Evolutionary conservation across 2,113 vertebrate species (phyloP).

Genomic region (Pycnonotus jocosus): DNA sequence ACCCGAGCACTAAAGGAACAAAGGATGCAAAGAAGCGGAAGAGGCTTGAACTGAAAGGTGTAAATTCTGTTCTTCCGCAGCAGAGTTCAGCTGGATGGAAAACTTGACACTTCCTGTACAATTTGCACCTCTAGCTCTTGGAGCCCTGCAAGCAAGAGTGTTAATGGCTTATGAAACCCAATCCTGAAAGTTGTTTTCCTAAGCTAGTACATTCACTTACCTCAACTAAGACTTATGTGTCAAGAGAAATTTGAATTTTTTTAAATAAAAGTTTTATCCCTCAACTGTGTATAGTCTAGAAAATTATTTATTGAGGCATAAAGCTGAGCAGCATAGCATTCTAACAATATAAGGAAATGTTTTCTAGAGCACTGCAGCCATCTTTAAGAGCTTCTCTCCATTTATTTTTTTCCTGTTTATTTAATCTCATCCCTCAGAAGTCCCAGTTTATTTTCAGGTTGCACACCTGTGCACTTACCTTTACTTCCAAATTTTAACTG

Average conservation of each 20-base stretch:
- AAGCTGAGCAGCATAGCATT: background rate
- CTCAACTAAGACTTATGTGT: conserved; percentile 14
- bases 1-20: background rate
- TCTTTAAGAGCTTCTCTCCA: background rate
- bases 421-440: background rate
- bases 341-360: background rate
- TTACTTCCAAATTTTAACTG: background rate
- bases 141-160: background rate
- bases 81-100: background rate
- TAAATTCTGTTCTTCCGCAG: background rate
- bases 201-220: conserved; percentile 50
- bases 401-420: background rate
- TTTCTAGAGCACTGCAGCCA: background rate
- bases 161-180: background rate
- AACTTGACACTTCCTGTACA: background rate
- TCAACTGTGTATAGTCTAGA: background rate
- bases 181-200: background rate
- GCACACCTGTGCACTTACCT: background rate
- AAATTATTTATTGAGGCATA: background rate
- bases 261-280: conserved; percentile 47
- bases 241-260: conserved; percentile 31
- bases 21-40: background rate
- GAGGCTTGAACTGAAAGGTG: background rate
- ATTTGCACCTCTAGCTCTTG: background rate
- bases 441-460: background rate